Evolutionary conservation across 2,888 invertebrate genomes (phyloP).

Genomic region (Crematogaster levior): DNA sequence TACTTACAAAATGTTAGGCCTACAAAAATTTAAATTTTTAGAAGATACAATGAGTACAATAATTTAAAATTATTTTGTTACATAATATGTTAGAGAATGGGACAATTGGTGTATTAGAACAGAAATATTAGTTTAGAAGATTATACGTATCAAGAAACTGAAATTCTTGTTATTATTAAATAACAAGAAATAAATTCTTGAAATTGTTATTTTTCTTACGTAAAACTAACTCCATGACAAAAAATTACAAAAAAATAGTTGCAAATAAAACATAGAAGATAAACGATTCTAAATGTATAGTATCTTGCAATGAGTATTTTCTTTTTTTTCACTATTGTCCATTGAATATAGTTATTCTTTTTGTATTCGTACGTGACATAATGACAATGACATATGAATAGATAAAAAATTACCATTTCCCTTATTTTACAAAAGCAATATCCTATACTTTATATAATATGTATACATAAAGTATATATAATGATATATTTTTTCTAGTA

Average conservation of each 20-base stretch:
- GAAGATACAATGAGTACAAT: constrained; percentile 57
- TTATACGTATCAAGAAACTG: not conserved
- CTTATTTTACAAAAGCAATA: constrained; percentile 41
- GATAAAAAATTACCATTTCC: constrained; percentile 18
- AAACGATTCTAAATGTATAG: constrained; percentile 28
- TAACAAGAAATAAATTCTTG: constrained; percentile 31
- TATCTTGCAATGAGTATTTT: constrained; percentile 49
- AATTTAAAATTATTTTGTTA: constrained; percentile 40
- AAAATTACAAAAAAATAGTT: constrained; percentile 32
- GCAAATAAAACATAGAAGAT: constrained; percentile 20
- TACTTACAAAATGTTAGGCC: constrained; percentile 73
- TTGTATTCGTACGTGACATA: constrained; percentile 10
- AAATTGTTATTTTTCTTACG: constrained; percentile 14
- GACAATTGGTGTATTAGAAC: constrained; percentile 3
- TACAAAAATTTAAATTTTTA: constrained; percentile 60
- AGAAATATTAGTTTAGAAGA: constrained; percentile 24
- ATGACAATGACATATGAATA: constrained; percentile 21
- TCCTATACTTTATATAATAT: constrained; percentile 22
- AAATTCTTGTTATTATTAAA: too few species aligned
- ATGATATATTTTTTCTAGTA: constrained; percentile 56
- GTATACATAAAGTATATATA: constrained; percentile 53
- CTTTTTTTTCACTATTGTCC: constrained; percentile 67
- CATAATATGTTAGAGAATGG: not conserved
- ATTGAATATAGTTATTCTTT: constrained; percentile 43
- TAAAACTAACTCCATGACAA: not conserved